Conservation (phyloP, 2,113 vertebrate genomes). For the Agelaius tricolor region DNA sequence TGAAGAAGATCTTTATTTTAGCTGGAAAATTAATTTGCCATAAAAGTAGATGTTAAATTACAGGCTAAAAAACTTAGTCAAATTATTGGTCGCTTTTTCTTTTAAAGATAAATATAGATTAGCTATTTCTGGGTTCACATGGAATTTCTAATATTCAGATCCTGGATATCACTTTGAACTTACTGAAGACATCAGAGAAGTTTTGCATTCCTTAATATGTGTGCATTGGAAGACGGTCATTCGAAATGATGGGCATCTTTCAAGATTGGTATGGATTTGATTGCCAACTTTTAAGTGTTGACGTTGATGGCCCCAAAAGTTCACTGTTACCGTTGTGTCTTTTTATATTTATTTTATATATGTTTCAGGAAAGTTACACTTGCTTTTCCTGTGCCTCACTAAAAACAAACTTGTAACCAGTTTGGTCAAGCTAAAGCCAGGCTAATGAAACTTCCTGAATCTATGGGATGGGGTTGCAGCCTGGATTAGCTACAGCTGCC, state of each 20-base stretch:
- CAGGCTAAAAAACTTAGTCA: neutral
- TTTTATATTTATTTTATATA: neutral
- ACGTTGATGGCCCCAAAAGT: neutral
- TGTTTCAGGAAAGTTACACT: neutral
- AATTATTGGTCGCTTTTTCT: neutral
- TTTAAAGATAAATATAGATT: neutral
- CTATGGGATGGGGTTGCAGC: neutral
- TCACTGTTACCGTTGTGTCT: neutral
- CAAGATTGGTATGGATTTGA: neutral
- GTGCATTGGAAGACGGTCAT: neutral
- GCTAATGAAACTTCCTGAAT: neutral
- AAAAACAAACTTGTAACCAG: neutral
- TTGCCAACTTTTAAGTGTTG: neutral
- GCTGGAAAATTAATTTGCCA: neutral
- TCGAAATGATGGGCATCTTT: neutral
- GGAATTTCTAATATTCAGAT: neutral
- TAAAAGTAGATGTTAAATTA: neutral
- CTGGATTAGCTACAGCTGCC: neutral
- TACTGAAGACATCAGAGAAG: neutral
- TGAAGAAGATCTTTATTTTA: neutral
- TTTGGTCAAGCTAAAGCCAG: neutral
- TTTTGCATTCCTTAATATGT: neutral
- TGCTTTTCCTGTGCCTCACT: neutral
- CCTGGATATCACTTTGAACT: neutral
- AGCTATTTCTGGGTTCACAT: neutral